Base-by-base conservation (phyloP, 2,113 vertebrate genomes). In the Micromys minutus region DNA sequence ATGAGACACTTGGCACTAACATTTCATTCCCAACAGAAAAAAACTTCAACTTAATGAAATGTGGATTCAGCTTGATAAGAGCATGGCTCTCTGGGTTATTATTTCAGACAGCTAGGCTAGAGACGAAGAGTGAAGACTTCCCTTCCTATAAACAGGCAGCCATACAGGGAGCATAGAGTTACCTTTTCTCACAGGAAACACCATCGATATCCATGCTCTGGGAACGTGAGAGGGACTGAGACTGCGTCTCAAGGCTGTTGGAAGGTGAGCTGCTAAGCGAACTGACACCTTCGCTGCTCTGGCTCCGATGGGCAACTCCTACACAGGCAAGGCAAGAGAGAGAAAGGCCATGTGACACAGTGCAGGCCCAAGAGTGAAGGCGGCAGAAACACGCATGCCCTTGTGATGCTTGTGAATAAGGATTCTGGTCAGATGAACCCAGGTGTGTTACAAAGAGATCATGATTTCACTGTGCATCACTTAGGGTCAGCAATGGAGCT, bases 151-250 rank as follows among this genome's bases (percentile, higher is more conserved):
- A 50, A 72, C 36, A 71, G 55, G 5, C 0, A 81, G 61, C 6
- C 36, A 47, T 0, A 0, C 75, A 95, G 87, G 34, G 50, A 96
- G 67, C 69, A 45, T 77, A 67, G 3, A n/a, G 92, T 98, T 98
- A 99, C 99, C 99, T 99, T 99, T 99, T 99, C 98, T 99, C 99
- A 98, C 99, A 99, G 97, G 99, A 99, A 97, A 99, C 99, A 67
- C 99, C 99, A 94, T 99, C 99, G 26, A 99, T 99, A 96, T 99
- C 99, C 99, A 99, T 99, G 98, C 99, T 99, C 98, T 99, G 99
- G 42, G 99, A 99, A 67, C 99, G 99, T 55, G 99, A 99, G 91
- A 99, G 99, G 96, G 99, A 99, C 98, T 99, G 99, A 95, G 99
- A 99, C 74, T 99, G 99, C 15, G 99, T 99, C 98, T 99, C 99